These are phyloP conservation scores for Ophion obscuratus DNA, from an alignment of 2,888 invertebrate genomes.

Conservation along the genomic window DNA sequence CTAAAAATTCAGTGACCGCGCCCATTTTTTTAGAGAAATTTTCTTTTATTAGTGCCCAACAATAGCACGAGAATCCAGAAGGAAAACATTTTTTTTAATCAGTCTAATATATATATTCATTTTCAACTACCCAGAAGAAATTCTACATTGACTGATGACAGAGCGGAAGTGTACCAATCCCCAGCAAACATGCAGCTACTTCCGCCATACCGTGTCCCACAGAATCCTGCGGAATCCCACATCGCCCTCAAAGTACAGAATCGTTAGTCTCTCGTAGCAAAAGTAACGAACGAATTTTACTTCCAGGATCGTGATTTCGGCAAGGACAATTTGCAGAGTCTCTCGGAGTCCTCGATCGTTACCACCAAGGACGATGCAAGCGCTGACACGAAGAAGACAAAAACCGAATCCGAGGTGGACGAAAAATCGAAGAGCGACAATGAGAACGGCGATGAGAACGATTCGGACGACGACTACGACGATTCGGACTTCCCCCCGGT, in stretches of 20 bases:
- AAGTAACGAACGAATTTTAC: conserved; percentile 1
- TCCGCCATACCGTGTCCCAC: too few species aligned
- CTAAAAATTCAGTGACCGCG: too few species aligned
- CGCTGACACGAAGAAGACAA: conserved; percentile 80
- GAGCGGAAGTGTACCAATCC: too few species aligned
- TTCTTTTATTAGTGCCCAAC: too few species aligned
- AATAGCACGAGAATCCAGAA: too few species aligned
- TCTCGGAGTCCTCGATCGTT: conserved; percentile 72
- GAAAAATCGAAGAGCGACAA: conserved; percentile 85
- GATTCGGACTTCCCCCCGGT: conserved; percentile 85
- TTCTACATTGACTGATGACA: too few species aligned
- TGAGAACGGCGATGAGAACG: conserved; percentile 85
- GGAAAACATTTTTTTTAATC: too few species aligned
- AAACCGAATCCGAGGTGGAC: conserved; percentile 84
- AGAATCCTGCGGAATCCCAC: background rate
- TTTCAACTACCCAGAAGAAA: too few species aligned
- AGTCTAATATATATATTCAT: too few species aligned
- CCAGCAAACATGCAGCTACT: too few species aligned
- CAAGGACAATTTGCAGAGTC: conserved; percentile 76
- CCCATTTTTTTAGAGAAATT: too few species aligned
- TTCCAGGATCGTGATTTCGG: conserved; percentile 75
- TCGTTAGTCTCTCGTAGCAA: background rate
- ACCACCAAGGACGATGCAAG: conserved; percentile 75
- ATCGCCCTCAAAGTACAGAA: background rate
- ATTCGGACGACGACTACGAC: conserved; percentile 85